Conservation (phyloP, 2,888 invertebrate genomes). For the Idaea biselata region DNA sequence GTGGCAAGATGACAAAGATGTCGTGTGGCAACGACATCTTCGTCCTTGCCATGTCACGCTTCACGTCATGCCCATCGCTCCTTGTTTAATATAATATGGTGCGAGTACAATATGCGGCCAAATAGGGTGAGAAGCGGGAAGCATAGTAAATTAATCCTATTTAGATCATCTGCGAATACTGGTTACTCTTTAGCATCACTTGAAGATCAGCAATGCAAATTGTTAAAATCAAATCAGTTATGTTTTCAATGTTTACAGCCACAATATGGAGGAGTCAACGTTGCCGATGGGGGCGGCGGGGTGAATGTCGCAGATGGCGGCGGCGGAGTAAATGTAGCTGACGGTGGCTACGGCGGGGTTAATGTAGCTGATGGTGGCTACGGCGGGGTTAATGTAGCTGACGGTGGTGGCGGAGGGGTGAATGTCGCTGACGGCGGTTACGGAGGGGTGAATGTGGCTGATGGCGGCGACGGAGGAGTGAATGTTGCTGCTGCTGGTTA, state of each 20-base stretch:
- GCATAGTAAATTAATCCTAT: too few relatives aligned
- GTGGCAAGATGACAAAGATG: too few relatives aligned
- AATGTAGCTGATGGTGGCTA: neutral
- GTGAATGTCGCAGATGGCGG: neutral
- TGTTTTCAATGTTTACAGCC: neutral
- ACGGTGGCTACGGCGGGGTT: neutral
- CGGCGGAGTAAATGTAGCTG: neutral
- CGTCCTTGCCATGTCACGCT: too few relatives aligned
- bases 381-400: neutral
- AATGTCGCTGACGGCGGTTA: neutral
- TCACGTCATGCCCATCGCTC: too few relatives aligned
- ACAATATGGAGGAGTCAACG: neutral
- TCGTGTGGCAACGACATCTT: too few relatives aligned
- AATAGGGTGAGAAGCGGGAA: too few relatives aligned
- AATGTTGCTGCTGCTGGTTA: neutral
- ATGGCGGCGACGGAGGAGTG: neutral
- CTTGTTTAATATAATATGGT: too few relatives aligned
- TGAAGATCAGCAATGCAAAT: too few relatives aligned
- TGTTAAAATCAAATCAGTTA: too few relatives aligned
- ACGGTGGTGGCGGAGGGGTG: neutral
- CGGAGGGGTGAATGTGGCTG: neutral
- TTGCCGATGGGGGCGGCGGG: neutral
- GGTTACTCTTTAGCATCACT: too few relatives aligned
- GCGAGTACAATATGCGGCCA: too few relatives aligned
- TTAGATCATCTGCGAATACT: too few relatives aligned